These are phyloP conservation scores for Oscheius sp. DNA, from an alignment of 1,140 invertebrate species.

Conservation along the genomic window DNA sequence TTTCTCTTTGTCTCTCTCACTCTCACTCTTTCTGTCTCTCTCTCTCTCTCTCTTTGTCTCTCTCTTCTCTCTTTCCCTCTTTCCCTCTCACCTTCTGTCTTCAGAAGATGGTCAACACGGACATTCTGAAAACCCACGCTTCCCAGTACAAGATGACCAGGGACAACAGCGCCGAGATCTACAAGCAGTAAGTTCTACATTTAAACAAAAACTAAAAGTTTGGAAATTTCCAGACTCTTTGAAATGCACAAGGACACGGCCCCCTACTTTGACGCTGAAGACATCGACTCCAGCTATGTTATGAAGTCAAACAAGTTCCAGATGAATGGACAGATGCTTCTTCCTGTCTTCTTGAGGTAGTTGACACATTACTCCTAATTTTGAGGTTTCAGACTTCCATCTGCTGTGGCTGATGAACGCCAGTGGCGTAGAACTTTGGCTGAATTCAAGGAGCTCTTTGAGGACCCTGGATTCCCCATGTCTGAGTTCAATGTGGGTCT, in stretches of 20 bases:
- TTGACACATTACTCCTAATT: not conserved
- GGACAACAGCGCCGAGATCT: constrained; percentile 47
- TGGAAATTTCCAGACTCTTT: constrained; percentile 43
- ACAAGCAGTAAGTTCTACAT: constrained; percentile 47
- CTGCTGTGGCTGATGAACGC: constrained; percentile 42
- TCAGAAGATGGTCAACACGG: constrained; percentile 24
- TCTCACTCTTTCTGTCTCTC: too few relatives aligned
- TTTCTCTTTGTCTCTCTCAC: too few relatives aligned
- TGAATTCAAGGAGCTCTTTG: constrained; percentile 54
- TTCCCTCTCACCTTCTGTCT: too few relatives aligned
- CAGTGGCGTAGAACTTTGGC: constrained; percentile 47
- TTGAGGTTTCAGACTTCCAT: constrained; percentile 40
- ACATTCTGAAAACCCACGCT: constrained; percentile 39
- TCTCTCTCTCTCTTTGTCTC: too few relatives aligned
- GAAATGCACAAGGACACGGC: constrained; percentile 46
- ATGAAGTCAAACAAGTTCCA: constrained; percentile 46
- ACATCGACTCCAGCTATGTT: constrained; percentile 49
- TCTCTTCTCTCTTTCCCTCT: too few relatives aligned
- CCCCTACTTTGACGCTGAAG: constrained; percentile 48
- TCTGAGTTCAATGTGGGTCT: constrained; percentile 48
- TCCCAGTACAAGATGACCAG: constrained; percentile 48
- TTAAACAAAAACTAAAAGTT: not conserved
- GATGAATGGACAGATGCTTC: constrained; percentile 44
- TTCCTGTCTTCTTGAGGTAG: constrained; percentile 40
- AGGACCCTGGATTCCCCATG: constrained; percentile 45